These are phyloP conservation scores for Euzophera pinguis DNA, from an alignment of 2,888 invertebrate species.

Conservation along the genomic window DNA sequence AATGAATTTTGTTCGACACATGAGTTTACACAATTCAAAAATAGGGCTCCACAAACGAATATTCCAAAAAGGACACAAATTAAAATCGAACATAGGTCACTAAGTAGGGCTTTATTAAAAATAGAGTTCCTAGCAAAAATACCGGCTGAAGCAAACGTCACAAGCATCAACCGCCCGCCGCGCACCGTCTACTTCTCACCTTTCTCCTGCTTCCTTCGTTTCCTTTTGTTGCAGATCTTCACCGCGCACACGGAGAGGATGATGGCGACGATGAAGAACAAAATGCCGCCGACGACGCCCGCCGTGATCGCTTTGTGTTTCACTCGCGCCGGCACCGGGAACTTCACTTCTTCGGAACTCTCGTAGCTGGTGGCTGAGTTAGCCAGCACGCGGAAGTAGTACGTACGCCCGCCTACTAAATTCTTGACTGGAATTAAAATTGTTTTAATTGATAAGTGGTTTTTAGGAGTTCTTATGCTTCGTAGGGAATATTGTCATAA, in stretches of 20 bases:
- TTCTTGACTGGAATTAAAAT: slow-evolving; percentile 87
- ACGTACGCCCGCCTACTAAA: slow-evolving; percentile 93
- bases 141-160: too few relatives aligned
- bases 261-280: slow-evolving; percentile 98
- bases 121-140: too few relatives aligned
- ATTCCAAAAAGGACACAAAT: too few relatives aligned
- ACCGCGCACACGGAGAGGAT: slow-evolving; percentile 98
- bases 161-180: too few relatives aligned
- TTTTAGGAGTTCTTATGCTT: too few relatives aligned
- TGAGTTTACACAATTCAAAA: too few relatives aligned
- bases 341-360: slow-evolving; percentile 92
- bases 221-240: slow-evolving; percentile 98
- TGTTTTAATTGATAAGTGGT: not conserved
- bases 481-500: too few relatives aligned
- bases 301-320: slow-evolving; percentile 98
- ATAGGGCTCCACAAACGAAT: too few relatives aligned
- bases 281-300: slow-evolving; percentile 96
- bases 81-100: too few relatives aligned
- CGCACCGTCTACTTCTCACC: slow-evolving; percentile 79
- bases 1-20: too few relatives aligned
- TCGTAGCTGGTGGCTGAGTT: slow-evolving; percentile 93
- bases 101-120: too few relatives aligned
- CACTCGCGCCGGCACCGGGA: slow-evolving; percentile 92
- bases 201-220: slow-evolving; percentile 98
- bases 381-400: slow-evolving; percentile 94